Evolutionary conservation across 2,797 vertebrate species (phyloP).

Genomic region (Poeciliopsis turneri): DNA sequence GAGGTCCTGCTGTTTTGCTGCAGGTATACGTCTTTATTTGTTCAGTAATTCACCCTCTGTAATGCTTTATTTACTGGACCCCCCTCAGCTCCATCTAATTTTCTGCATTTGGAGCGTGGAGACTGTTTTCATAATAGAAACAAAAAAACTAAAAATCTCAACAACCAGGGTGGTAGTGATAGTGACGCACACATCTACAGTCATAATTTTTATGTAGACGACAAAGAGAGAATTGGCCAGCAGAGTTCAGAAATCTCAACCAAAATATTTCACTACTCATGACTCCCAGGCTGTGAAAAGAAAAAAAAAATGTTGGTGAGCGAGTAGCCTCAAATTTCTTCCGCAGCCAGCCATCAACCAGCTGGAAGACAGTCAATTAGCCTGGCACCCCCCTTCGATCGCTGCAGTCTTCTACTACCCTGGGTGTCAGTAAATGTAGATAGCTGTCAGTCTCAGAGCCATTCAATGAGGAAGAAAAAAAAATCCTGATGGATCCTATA

Average conservation of each 20-base stretch:
- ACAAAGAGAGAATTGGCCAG: conserved; percentile 28
- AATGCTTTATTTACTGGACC: conserved; percentile 74
- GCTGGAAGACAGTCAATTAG: conserved; percentile 74
- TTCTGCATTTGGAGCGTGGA: conserved; percentile 50
- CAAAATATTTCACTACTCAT: conserved; percentile 44
- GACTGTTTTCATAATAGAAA: conserved; percentile 50
- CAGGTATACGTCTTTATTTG: conserved; percentile 75
- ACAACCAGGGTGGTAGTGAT: conserved; percentile 25
- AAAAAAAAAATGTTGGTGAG: conserved; percentile 35
- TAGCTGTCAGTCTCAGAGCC: conserved; percentile 74
- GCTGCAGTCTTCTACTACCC: conserved; percentile 52
- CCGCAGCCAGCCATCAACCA: conserved; percentile 59
- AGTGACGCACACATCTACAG: conserved; percentile 36
- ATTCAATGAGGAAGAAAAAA: conserved; percentile 37
- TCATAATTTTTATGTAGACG: conserved; percentile 47
- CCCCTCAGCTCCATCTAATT: conserved; percentile 56
- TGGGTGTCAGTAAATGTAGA: conserved; percentile 74
- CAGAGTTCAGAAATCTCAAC: conserved; percentile 33
- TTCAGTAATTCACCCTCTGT: conserved; percentile 73
- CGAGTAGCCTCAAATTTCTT: conserved; percentile 37
- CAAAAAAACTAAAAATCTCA: conserved; percentile 24
- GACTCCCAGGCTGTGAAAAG: conserved; percentile 35
- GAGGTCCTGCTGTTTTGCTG: conserved; percentile 58
- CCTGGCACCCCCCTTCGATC: conserved; percentile 41
- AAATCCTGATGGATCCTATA: conserved; percentile 54